These are phyloP conservation scores for Vombatus ursinus DNA, from an alignment of 2,113 vertebrate species.

Conservation along the genomic window DNA sequence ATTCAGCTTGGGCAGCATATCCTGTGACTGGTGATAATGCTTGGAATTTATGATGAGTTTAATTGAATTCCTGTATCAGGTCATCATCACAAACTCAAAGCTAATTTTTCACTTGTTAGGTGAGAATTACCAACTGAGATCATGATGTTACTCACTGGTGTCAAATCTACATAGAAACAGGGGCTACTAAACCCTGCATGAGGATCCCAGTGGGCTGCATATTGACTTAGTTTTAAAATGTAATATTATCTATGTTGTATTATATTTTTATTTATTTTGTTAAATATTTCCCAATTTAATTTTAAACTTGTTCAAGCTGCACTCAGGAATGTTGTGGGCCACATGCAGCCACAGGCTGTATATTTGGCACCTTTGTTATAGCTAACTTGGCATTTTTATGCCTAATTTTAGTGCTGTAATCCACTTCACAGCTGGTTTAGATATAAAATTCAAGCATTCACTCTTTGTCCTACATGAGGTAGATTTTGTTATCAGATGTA, in stretches of 20 bases:
- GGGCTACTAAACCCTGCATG: background rate
- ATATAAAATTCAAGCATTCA: background rate
- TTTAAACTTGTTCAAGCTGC: background rate
- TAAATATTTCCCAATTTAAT: background rate
- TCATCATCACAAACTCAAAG: background rate
- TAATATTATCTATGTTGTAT: background rate
- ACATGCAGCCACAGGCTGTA: background rate
- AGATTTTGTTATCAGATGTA: slow-evolving; percentile 24
- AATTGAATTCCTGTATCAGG: background rate
- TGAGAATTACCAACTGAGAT: slow-evolving; percentile 3
- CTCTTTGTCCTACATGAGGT: background rate
- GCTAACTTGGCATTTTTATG: slow-evolving; percentile 17
- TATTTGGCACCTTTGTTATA: background rate
- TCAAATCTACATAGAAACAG: background rate
- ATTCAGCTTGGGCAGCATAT: too few species aligned
- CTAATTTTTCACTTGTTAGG: slow-evolving; percentile 1
- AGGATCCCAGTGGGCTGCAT: background rate
- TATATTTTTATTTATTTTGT: background rate
- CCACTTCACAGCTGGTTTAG: background rate
- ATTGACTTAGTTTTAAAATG: background rate
- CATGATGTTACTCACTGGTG: background rate
- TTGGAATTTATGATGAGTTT: too few species aligned
- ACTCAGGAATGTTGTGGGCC: background rate
- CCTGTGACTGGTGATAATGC: too few species aligned
- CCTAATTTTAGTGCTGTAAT: slow-evolving; percentile 18